phyloP scores from a whole-genome alignment of 1,140 invertebrate genomes.

The Leptinotarsa lineolata region DNA sequence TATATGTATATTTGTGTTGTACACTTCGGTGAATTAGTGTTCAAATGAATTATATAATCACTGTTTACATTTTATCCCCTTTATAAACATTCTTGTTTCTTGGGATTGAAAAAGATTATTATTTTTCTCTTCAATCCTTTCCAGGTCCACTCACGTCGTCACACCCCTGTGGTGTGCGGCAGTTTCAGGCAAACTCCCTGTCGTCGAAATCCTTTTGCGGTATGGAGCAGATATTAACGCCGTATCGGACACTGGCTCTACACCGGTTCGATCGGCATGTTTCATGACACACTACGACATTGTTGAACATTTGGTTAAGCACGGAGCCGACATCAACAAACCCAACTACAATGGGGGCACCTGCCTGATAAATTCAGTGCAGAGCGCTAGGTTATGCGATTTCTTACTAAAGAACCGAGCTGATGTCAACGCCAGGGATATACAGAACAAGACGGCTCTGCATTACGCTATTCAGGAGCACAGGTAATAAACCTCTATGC shows the following conservation, averaged over 20 bases:
- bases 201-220: conserved; percentile 77
- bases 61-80: no score
- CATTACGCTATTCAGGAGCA: conserved; percentile 94
- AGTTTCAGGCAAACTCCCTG: conserved; percentile 80
- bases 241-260: conserved; percentile 86
- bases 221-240: conserved; percentile 84
- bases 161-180: conserved; percentile 93
- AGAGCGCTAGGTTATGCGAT: conserved; percentile 79
- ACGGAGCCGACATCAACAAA: conserved; percentile 83
- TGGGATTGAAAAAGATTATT: no score
- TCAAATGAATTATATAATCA: no score
- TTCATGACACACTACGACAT: conserved; percentile 91
- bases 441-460: conserved; percentile 88
- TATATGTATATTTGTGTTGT: no score
- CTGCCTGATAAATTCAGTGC: conserved; percentile 91
- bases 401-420: conserved; percentile 79
- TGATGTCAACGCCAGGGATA: conserved; percentile 84
- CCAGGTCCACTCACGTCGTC: conserved; percentile 75
- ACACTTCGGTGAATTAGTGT: no score
- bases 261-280: conserved; percentile 86
- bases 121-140: not conserved
- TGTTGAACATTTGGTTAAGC: conserved; percentile 76
- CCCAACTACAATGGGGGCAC: conserved; percentile 92
- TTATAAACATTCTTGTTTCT: no score
- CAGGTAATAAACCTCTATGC: conserved; percentile 50